Evolutionary conservation across 2,113 vertebrate species (phyloP).

Genomic region (Lucifuga dentata): DNA sequence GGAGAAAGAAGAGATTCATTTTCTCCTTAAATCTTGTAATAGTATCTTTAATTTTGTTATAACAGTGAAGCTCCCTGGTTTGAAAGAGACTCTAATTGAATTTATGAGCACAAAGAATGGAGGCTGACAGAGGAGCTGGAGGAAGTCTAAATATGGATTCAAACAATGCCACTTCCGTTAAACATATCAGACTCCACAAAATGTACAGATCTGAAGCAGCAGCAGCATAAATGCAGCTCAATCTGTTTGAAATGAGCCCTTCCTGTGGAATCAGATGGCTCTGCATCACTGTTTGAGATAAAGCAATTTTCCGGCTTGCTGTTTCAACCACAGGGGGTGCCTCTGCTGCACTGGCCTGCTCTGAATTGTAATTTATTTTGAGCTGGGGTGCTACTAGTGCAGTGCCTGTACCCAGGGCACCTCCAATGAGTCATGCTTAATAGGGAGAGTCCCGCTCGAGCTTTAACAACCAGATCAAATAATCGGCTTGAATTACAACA

Average conservation of each 20-base stretch:
- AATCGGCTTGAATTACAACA: conserved; percentile 65
- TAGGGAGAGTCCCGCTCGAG: conserved; percentile 45
- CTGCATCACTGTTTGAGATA: conserved; percentile 59
- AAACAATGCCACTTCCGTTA: conserved; percentile 64
- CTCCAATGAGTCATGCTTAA: conserved; percentile 70
- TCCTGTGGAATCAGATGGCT: conserved; percentile 42
- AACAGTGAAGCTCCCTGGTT: conserved; percentile 50
- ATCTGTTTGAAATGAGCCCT: conserved; percentile 55
- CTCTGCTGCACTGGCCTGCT: conserved; percentile 57
- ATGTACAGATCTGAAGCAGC: conserved; percentile 43
- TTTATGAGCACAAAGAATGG: conserved; percentile 66
- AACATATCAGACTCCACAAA: conserved; percentile 49
- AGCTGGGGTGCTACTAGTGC: conserved; percentile 38
- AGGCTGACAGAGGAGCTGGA: conserved; percentile 54
- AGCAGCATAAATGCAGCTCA: conserved; percentile 42
- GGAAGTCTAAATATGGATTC: conserved; percentile 60
- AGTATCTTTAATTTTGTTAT: conserved; percentile 69
- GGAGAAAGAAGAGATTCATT: conserved; percentile 45
- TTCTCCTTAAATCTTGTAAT: conserved; percentile 63
- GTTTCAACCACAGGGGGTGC: conserved; percentile 66
- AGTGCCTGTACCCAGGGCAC: conserved; percentile 57
- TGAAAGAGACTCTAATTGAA: conserved; percentile 74
- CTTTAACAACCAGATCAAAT: conserved; percentile 58
- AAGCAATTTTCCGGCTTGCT: conserved; percentile 70
- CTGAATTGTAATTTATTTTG: conserved; percentile 73